phyloP scores from a whole-genome alignment of 2,888 invertebrate species.

The Drosophila pegasa region DNA sequence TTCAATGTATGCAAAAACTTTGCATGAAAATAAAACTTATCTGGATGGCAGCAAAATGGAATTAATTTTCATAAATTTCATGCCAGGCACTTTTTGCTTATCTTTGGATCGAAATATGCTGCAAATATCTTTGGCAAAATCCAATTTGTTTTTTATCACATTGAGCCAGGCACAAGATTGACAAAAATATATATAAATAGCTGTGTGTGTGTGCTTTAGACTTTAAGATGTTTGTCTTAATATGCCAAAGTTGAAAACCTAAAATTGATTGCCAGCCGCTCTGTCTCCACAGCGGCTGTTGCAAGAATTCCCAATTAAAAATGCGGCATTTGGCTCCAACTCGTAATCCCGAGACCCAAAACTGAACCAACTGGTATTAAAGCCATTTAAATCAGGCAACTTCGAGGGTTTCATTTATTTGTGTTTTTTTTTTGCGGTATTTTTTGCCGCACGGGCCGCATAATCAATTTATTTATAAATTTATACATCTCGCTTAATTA shows the following conservation, averaged over 20 bases:
- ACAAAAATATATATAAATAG: slow-evolving; percentile 11
- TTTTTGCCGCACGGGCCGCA: slow-evolving; percentile 52
- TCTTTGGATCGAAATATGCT: slow-evolving; percentile 13
- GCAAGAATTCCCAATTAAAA: slow-evolving; percentile 43
- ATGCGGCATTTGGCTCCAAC: slow-evolving; percentile 38
- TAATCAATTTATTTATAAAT: slow-evolving; percentile 71
- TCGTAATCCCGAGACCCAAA: slow-evolving; percentile 9
- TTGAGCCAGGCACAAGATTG: slow-evolving; percentile 16
- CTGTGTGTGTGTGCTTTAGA: slow-evolving; percentile 5
- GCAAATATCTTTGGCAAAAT: slow-evolving; percentile 4
- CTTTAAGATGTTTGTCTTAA: slow-evolving; percentile 29
- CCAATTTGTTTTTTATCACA: slow-evolving; percentile 15
- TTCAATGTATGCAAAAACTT: slow-evolving; percentile 10
- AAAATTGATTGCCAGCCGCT: slow-evolving; percentile 18
- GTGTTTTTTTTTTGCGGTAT: slow-evolving; percentile 10
- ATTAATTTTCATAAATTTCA: slow-evolving; percentile 5
- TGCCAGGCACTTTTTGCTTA: background rate
- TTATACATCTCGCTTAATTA: slow-evolving; percentile 71
- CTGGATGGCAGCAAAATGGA: slow-evolving; percentile 6
- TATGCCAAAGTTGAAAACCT: slow-evolving; percentile 45
- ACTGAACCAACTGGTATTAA: slow-evolving; percentile 66
- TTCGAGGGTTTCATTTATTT: slow-evolving; percentile 36
- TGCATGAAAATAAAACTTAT: slow-evolving; percentile 1
- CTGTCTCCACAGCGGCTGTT: slow-evolving; percentile 16
- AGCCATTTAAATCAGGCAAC: slow-evolving; percentile 57